phyloP scores from a whole-genome alignment of 2,113 vertebrate genomes.

The Ibidorhyncha struthersii region DNA sequence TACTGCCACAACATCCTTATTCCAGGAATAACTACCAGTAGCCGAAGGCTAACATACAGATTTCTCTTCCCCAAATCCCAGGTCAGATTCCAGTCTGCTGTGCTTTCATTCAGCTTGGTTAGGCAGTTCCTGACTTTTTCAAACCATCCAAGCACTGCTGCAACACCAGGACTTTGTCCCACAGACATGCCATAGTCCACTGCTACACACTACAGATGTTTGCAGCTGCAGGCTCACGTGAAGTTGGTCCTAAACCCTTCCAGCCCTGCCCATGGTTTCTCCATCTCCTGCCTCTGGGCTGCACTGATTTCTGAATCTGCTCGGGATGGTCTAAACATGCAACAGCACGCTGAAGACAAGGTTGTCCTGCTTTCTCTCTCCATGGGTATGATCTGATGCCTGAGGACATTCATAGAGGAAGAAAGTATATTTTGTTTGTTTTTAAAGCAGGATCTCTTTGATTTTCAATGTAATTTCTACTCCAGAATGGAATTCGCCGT shows the following conservation, averaged over 20 bases:
- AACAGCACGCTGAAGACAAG: not conserved
- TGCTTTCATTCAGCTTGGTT: not conserved
- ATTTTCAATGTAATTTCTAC: not conserved
- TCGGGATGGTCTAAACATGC: not conserved
- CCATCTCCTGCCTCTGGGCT: not conserved
- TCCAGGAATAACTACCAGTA: not conserved
- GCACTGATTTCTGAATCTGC: not conserved
- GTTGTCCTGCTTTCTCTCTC: not conserved
- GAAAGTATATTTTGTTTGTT: not conserved
- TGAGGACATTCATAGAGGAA: no score
- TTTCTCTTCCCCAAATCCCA: not conserved
- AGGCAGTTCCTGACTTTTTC: not conserved
- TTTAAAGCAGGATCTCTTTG: not conserved
- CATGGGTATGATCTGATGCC: not conserved
- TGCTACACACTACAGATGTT: fast-evolving
- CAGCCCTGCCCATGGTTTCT: not conserved
- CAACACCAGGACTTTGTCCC: not conserved
- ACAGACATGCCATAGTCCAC: fast-evolving
- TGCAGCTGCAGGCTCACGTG: not conserved
- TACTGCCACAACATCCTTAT: not conserved
- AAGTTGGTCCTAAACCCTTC: not conserved
- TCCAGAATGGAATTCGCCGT: not conserved
- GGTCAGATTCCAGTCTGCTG: not conserved
- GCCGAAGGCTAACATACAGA: not conserved
- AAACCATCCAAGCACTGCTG: not conserved